phyloP scores from a whole-genome alignment of 2,888 invertebrate species.

The Drosophila koepferae region DNA sequence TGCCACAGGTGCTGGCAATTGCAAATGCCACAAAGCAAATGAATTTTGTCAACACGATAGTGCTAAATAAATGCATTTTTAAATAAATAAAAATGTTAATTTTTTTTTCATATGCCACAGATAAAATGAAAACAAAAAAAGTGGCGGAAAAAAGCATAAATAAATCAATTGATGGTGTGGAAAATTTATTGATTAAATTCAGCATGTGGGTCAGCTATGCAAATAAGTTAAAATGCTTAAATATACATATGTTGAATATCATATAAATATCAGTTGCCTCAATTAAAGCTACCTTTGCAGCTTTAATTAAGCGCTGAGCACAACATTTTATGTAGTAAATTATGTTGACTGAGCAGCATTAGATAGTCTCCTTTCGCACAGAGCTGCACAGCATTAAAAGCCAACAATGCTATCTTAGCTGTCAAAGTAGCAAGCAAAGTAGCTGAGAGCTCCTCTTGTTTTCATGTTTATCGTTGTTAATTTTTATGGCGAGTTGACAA shows the following conservation, averaged over 20 bases:
- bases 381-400: background rate
- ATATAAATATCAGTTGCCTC: background rate
- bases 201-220: slow-evolving; percentile 13
- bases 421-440: background rate
- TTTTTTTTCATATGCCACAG: slow-evolving; percentile 1
- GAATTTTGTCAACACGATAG: slow-evolving; percentile 23
- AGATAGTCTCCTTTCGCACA: background rate
- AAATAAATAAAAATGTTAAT: slow-evolving; percentile 22
- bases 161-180: slow-evolving; percentile 1
- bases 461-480: background rate
- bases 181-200: slow-evolving; percentile 29
- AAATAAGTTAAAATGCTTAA: slow-evolving; percentile 7
- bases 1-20: slow-evolving; percentile 35
- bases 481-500: background rate
- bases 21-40: slow-evolving; percentile 37
- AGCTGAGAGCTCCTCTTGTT: background rate
- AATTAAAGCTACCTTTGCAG: background rate
- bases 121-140: background rate
- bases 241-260: slow-evolving; percentile 3
- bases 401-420: background rate
- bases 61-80: slow-evolving; percentile 30
- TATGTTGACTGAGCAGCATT: background rate
- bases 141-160: background rate
- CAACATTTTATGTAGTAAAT: background rate
- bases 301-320: background rate